phyloP scores from a whole-genome alignment of 92 coral and sea anemone genomes.

The Paragorgia papillata region DNA sequence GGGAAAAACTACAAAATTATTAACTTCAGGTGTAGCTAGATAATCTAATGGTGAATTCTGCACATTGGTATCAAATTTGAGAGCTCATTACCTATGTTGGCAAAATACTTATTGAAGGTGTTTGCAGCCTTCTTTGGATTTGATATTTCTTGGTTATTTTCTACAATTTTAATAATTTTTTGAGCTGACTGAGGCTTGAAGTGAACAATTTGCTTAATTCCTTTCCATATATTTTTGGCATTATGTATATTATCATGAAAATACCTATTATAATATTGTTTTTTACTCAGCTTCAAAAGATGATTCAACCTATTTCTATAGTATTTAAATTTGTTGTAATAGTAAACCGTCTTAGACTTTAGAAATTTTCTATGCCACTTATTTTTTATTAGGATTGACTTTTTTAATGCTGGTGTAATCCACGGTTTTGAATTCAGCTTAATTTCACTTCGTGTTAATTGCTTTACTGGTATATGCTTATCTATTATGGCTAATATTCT shows the following conservation, averaged over 20 bases:
- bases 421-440: too few relatives aligned
- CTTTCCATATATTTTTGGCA: constrained; percentile 46
- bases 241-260: constrained; percentile 41
- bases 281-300: constrained; percentile 49
- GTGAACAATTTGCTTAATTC: constrained; percentile 49
- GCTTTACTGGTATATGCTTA: too few relatives aligned
- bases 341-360: constrained; percentile 21
- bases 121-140: constrained; percentile 41
- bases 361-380: constrained; percentile 34
- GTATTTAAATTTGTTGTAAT: constrained; percentile 37
- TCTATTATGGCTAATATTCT: too few relatives aligned
- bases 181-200: constrained; percentile 50
- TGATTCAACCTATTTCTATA: constrained; percentile 47
- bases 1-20: too few relatives aligned
- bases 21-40: not conserved
- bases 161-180: constrained; percentile 45
- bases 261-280: constrained; percentile 45
- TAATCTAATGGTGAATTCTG: constrained; percentile 10
- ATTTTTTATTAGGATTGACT: too few relatives aligned
- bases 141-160: constrained; percentile 41
- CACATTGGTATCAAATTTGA: not conserved
- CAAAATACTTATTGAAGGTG: constrained; percentile 49
- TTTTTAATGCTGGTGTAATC: too few relatives aligned
- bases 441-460: too few relatives aligned
- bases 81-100: constrained; percentile 44